phyloP scores from a whole-genome alignment of 2,888 invertebrate species.

The Lithophane semibrunnea region DNA sequence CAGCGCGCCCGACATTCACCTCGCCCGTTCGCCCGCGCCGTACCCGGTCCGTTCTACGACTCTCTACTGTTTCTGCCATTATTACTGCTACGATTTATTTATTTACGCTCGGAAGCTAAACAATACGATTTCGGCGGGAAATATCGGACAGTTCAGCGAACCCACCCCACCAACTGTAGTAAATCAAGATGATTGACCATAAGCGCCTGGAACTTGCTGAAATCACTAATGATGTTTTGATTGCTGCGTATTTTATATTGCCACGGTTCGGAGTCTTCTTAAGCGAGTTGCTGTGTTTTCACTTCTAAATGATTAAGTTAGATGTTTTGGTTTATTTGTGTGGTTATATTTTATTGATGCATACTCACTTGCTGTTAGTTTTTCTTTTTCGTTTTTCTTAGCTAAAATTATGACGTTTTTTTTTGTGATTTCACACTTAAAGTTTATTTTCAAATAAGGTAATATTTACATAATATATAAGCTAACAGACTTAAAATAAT shows the following conservation, averaged over 20 bases:
- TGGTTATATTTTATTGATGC: background rate
- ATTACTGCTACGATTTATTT: constrained; percentile 81
- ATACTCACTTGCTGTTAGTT: background rate
- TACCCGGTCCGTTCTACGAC: constrained; percentile 75
- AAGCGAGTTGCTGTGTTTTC: constrained; percentile 6
- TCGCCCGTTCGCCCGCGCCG: constrained; percentile 77
- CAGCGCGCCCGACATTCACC: constrained; percentile 88
- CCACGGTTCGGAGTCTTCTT: constrained; percentile 28
- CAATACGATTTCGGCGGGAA: constrained; percentile 72
- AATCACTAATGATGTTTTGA: constrained; percentile 75
- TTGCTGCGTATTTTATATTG: constrained; percentile 66
- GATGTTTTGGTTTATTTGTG: constrained; percentile 7
- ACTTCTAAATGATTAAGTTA: background rate
- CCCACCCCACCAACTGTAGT: constrained; percentile 58
- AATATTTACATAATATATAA: no score
- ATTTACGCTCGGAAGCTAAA: constrained; percentile 78
- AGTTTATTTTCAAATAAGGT: background rate
- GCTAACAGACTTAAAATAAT: no score
- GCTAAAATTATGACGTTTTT: background rate
- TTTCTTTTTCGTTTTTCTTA: background rate
- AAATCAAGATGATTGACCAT: constrained; percentile 70
- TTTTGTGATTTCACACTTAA: background rate
- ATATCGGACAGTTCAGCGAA: constrained; percentile 59
- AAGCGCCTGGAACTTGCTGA: constrained; percentile 72
- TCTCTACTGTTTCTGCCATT: constrained; percentile 82